A percentile compares a stretch with the other conserved stretches of the same genome.
Conservation (phyloP, 2,888 invertebrate genomes). For the Iphiclides podalirius region DNA sequence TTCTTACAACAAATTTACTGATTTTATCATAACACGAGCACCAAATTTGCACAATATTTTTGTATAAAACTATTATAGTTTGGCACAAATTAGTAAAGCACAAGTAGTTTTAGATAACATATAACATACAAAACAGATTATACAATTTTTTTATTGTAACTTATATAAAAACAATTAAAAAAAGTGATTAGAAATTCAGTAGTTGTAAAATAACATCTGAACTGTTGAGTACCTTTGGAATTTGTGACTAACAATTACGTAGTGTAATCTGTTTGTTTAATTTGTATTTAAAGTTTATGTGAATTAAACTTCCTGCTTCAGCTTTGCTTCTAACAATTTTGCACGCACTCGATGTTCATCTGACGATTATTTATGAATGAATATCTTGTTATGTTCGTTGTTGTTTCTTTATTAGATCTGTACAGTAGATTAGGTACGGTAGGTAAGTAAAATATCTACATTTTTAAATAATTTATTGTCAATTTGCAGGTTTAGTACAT, state of each 20-base stretch:
- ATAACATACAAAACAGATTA: neutral
- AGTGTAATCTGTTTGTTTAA: neutral
- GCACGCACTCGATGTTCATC: neutral
- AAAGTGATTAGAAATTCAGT: too few species aligned
- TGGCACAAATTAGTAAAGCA: constrained; percentile 6
- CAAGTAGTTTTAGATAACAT: constrained; percentile 22
- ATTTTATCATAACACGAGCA: constrained; percentile 43
- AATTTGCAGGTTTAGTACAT: too few species aligned
- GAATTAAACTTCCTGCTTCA: constrained; percentile 57
- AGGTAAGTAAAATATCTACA: constrained; percentile 23
- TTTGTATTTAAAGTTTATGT: too few species aligned
- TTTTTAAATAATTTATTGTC: too few species aligned
- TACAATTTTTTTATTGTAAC: too few species aligned
- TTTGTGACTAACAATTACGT: too few species aligned
- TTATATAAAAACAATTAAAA: too few species aligned
- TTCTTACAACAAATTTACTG: constrained; percentile 32
- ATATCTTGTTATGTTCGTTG: neutral
- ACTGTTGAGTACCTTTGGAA: too few species aligned
- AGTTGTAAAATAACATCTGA: too few species aligned
- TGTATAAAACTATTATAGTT: constrained; percentile 5
- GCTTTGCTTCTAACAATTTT: constrained; percentile 35
- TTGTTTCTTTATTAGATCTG: neutral
- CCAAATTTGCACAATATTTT: constrained; percentile 23
- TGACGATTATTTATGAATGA: neutral
- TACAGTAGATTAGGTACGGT: neutral